A percentile compares a stretch with the other conserved stretches of the same genome.
phyloP scores from a whole-genome alignment of 1,140 invertebrate species.

The Heliconius hewitsoni region DNA sequence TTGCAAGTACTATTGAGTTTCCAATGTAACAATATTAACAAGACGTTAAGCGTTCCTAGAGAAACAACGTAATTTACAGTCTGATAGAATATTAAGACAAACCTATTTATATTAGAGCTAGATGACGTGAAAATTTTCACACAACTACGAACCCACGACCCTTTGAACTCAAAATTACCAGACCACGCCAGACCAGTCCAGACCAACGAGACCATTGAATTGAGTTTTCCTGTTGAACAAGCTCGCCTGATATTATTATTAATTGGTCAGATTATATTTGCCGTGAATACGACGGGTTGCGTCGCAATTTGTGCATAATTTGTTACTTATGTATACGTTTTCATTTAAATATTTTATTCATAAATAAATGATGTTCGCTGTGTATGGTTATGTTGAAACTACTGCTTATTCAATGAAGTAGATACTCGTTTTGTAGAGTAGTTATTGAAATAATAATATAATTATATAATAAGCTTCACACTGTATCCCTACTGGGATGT shows the following conservation, averaged over 20 bases:
- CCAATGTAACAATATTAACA: background rate
- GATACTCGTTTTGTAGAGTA: background rate
- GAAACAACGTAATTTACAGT: background rate
- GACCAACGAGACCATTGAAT: conserved; percentile 18
- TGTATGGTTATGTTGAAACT: background rate
- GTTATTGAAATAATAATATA: background rate
- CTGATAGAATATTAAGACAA: conserved; percentile 6
- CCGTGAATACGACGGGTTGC: background rate
- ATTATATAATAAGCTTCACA: too few relatives aligned
- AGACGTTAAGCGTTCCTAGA: background rate
- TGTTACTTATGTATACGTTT: conserved; percentile 7
- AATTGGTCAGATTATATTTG: conserved; percentile 25
- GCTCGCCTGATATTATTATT: conserved; percentile 34
- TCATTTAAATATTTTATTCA: conserved; percentile 14
- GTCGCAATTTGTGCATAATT: conserved; percentile 19
- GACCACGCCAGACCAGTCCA: conserved; percentile 9
- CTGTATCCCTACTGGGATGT: too few relatives aligned
- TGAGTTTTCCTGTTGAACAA: conserved; percentile 31
- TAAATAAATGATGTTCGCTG: conserved; percentile 2
- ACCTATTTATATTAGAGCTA: background rate
- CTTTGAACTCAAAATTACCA: conserved; percentile 16
- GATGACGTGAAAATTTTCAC: conserved; percentile 12
- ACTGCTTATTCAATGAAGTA: background rate
- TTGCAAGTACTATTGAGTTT: background rate
- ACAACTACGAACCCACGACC: conserved; percentile 16